A percentile compares a stretch with the other conserved stretches of the same genome.
Conservation (phyloP, 2,113 vertebrate species). For the Equus przewalskii region DNA sequence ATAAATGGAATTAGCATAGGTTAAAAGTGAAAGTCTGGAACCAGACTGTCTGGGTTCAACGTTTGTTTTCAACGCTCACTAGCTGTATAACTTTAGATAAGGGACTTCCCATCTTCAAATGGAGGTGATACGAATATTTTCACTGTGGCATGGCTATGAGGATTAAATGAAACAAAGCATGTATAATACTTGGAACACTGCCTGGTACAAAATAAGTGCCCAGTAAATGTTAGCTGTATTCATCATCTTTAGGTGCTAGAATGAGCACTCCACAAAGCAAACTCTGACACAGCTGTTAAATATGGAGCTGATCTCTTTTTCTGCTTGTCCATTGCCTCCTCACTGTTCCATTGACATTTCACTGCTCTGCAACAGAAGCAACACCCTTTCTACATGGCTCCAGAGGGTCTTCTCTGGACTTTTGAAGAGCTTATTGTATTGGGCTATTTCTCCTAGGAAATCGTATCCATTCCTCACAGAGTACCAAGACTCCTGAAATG, state of each 20-base stretch:
- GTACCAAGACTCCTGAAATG: not conserved
- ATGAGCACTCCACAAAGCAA: not conserved
- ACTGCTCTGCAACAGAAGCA: not conserved
- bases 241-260: not conserved
- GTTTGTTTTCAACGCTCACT: not conserved
- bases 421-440: not conserved
- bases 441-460: not conserved
- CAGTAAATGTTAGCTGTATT: not conserved
- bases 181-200: not conserved
- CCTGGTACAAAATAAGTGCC: not conserved
- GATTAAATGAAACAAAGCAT: not conserved
- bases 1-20: not conserved
- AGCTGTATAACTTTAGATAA: not conserved
- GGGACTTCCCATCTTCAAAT: not conserved
- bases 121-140: not conserved
- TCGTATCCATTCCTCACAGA: not conserved
- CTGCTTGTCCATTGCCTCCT: not conserved
- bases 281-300: not conserved
- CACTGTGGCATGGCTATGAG: not conserved
- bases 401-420: not conserved
- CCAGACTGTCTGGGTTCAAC: not conserved
- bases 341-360: rapidly evolving
- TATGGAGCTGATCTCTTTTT: not conserved
- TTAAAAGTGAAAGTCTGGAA: slow-evolving; percentile 12
- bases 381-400: not conserved